Conservation (phyloP, 1,140 invertebrate species). For the Drosophila ohnishii region DNA sequence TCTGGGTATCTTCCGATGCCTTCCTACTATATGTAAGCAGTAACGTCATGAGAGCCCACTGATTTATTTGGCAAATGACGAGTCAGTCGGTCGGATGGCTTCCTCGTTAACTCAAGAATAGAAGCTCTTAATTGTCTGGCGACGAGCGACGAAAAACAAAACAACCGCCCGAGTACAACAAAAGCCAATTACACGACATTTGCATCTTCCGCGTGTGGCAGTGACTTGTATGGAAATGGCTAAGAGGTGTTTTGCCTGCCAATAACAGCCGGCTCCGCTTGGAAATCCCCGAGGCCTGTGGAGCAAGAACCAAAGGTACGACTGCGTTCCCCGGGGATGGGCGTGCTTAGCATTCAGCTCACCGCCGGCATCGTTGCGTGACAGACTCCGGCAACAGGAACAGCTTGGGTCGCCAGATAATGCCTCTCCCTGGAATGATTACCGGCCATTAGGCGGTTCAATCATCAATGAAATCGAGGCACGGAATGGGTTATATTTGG, state of each 20-base stretch:
- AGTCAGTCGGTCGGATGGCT: conserved; percentile 32
- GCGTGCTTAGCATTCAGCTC: conserved; percentile 54
- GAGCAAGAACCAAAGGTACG: conserved; percentile 35
- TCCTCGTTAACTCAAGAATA: conserved; percentile 47
- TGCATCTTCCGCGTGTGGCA: conserved; percentile 44
- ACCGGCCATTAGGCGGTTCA: conserved; percentile 58
- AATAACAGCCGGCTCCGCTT: conserved; percentile 20
- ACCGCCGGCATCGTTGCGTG: conserved; percentile 46
- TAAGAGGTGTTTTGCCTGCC: conserved; percentile 43
- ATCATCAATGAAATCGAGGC: conserved; percentile 59
- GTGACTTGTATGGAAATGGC: conserved; percentile 46
- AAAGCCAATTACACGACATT: conserved; percentile 56
- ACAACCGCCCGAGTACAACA: conserved; percentile 18
- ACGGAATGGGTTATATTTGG: conserved; percentile 11
- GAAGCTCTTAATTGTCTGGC: conserved; percentile 43
- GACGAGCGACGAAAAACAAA: conserved; percentile 14
- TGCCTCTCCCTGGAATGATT: conserved; percentile 60
- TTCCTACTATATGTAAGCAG: not conserved
- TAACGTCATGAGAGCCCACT: conserved; percentile 8
- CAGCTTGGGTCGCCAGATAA: conserved; percentile 22
- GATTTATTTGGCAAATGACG: conserved; percentile 48
- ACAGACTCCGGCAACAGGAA: conserved; percentile 22
- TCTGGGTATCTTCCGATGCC: conserved; percentile 10
- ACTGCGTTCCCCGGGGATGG: conserved; percentile 43
- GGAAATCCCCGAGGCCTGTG: conserved; percentile 43